phyloP scores from a whole-genome alignment of 1,140 invertebrate species.

The Ceratosolen fusciceps region DNA sequence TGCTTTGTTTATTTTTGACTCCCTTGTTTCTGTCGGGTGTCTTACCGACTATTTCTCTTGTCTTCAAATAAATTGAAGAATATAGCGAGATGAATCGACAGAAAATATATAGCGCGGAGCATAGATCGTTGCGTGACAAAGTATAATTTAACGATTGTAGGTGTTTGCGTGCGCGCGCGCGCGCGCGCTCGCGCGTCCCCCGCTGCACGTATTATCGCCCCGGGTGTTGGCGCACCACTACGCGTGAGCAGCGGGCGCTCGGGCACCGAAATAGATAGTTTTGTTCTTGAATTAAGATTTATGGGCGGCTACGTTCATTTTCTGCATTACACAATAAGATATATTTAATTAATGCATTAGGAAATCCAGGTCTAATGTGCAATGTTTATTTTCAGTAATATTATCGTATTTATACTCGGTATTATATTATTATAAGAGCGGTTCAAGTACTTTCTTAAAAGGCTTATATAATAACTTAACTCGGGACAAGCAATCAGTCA shows the following conservation, averaged over 20 bases:
- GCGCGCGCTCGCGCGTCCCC: not conserved
- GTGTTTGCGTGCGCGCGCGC: not conserved
- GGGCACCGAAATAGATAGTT: not conserved
- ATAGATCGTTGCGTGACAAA: constrained; percentile 2
- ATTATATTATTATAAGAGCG: not conserved
- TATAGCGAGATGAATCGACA: constrained; percentile 2
- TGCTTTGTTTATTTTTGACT: constrained; percentile 22
- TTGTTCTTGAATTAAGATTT: constrained; percentile 23
- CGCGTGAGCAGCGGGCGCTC: not conserved
- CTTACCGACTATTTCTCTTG: not conserved
- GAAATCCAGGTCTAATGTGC: not conserved
- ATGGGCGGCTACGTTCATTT: constrained; percentile 9
- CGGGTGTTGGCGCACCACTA: too few relatives aligned
- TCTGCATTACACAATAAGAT: not conserved
- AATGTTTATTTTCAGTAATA: not conserved
- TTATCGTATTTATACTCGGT: not conserved
- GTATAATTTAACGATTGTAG: not conserved
- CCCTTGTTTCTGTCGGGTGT: not conserved
- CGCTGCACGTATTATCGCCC: not conserved
- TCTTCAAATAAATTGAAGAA: constrained; percentile 12
- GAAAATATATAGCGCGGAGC: not conserved
- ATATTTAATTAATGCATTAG: not conserved
- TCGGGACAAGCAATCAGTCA: too few relatives aligned
- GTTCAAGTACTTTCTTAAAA: too few relatives aligned
- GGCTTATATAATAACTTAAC: not conserved